Conservation (phyloP, 2,888 invertebrate genomes). For the Beris morrisii region DNA sequence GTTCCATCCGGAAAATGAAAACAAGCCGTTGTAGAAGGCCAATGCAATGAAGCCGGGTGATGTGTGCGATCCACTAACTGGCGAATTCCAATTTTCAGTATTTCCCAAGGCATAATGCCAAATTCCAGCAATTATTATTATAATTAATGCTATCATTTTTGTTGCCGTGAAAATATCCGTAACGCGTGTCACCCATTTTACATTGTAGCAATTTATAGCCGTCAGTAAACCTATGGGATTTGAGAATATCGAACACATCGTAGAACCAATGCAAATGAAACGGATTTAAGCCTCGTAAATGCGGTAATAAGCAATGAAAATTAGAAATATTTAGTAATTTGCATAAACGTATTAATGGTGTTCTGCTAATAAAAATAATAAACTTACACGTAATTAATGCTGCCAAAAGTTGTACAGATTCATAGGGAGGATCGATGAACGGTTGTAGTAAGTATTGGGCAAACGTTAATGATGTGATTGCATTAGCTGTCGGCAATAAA, state of each 20-base stretch:
- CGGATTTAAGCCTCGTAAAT: no score
- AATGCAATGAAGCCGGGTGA: constrained; percentile 78
- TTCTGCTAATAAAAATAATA: neutral
- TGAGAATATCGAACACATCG: no score
- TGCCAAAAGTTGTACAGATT: constrained; percentile 82
- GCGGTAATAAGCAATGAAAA: no score
- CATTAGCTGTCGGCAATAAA: constrained; percentile 90
- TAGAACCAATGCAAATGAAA: no score
- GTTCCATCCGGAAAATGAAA: constrained; percentile 95
- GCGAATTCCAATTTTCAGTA: constrained; percentile 70
- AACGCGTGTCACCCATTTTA: constrained; percentile 92
- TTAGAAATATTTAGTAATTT: no score
- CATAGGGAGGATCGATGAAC: constrained; percentile 73
- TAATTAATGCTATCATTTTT: constrained; percentile 81
- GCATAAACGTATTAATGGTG: no score
- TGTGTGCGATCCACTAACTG: constrained; percentile 72
- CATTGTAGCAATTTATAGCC: constrained; percentile 92
- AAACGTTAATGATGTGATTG: constrained; percentile 91
- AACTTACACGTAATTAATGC: constrained; percentile 84
- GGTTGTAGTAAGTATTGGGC: constrained; percentile 91
- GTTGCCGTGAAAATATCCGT: constrained; percentile 93
- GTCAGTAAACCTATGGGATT: constrained; percentile 75
- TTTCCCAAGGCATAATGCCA: constrained; percentile 74
- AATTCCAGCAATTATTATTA: constrained; percentile 81
- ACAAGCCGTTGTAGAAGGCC: constrained; percentile 90